Evolutionary conservation across 2,113 vertebrate species (phyloP), one percentile per base, ranked within the genome.

Genomic region (Equus quagga): DNA sequence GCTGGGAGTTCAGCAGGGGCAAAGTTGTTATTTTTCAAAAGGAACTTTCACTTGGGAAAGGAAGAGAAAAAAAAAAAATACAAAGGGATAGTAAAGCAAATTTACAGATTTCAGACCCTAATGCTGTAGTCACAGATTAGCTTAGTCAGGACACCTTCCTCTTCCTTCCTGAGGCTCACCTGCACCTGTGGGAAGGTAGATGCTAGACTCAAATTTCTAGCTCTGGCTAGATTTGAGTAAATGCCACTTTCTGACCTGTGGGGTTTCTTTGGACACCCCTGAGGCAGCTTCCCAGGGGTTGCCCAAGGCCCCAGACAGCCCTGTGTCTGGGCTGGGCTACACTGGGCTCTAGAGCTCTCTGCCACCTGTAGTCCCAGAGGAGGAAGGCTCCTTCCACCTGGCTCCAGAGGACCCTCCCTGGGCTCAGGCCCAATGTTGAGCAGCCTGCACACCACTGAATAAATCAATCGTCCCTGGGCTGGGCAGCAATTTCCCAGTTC

Each of bases 1-100:
- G 33, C 13, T 60, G 33, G 15, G 36, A 88, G 46, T 46, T 92
- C 54, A 78, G 60, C 21, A 90, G 70, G 90, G 70, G 46, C 31
- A 69, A 95, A 65, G 12, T 3, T 51, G 11, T 10, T 51, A 54
- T 36, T 92, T 83, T 94, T 93, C n/a, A 54, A 78, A 93, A 85
- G 85, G 4, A 49, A 10, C 12, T 64, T 93, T 96, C 28, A 88
- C 41, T 86, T 96, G 56, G 28, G 76, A 69, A 97, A 78, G 33
- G 24, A 79, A 94, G 11, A 67, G 67, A 36, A 75, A 82, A 65
- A 3, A 49, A 78, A 7, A 44, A 64, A n/a, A 69, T 31, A 79
- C 31, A 91, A 73, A 58, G 51, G 28, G 62, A 58, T 1, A 49
- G 60, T 51, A 51, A 51, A 31, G 31, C 19, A 24, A 23, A 0